phyloP scores from a whole-genome alignment of 2,113 vertebrate genomes.

The Acinonyx jubatus region DNA sequence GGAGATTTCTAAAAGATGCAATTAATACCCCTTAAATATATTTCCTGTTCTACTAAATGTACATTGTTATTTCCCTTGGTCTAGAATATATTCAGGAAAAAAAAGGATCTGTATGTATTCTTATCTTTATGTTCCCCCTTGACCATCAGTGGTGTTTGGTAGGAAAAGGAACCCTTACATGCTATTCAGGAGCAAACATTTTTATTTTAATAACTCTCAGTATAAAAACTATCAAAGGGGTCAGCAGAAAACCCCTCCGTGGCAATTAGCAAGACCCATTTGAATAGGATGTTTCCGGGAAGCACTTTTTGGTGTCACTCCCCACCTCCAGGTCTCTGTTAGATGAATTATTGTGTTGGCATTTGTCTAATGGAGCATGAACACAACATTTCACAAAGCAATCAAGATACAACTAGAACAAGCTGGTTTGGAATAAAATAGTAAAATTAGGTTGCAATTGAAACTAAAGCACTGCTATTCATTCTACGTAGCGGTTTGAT shows the following conservation, averaged over 20 bases:
- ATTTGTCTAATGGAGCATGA: constrained; percentile 46
- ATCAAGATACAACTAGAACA: constrained; percentile 13
- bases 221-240: background rate
- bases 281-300: background rate
- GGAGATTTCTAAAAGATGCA: background rate
- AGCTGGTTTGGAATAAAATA: constrained; percentile 50
- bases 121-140: background rate
- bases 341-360: background rate
- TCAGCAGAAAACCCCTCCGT: background rate
- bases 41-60: background rate
- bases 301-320: background rate
- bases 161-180: background rate
- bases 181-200: background rate
- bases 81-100: background rate
- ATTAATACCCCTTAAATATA: background rate
- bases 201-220: background rate
- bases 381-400: constrained; percentile 33
- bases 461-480: background rate
- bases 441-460: constrained; percentile 4
- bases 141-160: background rate
- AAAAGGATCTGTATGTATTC: too few relatives aligned
- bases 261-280: background rate
- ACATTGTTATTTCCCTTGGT: background rate
- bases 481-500: constrained; percentile 25
- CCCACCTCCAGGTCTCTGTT: background rate